phyloP scores from a whole-genome alignment of 2,797 vertebrate genomes.

The Cercopithecus neglectus region DNA sequence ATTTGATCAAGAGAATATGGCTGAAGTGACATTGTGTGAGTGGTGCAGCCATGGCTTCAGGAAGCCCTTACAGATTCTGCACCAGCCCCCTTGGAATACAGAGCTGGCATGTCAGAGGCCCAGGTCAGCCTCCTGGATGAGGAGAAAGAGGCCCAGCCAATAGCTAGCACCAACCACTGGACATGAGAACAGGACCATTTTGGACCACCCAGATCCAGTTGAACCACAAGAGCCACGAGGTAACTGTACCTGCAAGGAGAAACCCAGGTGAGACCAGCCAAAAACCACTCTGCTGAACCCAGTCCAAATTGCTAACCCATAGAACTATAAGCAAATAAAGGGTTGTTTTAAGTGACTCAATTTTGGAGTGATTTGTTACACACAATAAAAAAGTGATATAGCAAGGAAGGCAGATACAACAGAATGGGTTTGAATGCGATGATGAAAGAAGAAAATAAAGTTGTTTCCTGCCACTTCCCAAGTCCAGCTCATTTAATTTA shows the following conservation, averaged over 20 bases:
- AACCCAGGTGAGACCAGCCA: neutral
- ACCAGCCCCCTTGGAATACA: neutral
- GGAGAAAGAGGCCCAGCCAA: neutral
- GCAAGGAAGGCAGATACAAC: neutral
- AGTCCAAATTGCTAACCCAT: too few species aligned
- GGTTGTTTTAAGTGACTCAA: neutral
- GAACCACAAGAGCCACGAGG: neutral
- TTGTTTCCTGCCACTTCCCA: neutral
- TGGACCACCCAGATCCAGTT: neutral
- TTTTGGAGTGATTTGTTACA: neutral
- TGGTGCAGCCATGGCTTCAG: neutral
- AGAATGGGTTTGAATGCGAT: neutral
- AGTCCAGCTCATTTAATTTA: neutral
- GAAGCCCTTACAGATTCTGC: neutral
- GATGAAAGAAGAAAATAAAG: neutral
- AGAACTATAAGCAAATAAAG: neutral
- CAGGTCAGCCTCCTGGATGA: neutral
- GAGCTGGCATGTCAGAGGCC: neutral
- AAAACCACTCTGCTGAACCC: neutral
- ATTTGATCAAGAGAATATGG: neutral
- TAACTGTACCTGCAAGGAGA: neutral
- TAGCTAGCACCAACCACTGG: neutral
- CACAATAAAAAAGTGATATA: neutral
- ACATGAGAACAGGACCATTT: rapidly evolving
- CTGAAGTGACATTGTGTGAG: neutral